Base-by-base conservation (phyloP, 1,140 invertebrate species). In the Bombus confusus region DNA sequence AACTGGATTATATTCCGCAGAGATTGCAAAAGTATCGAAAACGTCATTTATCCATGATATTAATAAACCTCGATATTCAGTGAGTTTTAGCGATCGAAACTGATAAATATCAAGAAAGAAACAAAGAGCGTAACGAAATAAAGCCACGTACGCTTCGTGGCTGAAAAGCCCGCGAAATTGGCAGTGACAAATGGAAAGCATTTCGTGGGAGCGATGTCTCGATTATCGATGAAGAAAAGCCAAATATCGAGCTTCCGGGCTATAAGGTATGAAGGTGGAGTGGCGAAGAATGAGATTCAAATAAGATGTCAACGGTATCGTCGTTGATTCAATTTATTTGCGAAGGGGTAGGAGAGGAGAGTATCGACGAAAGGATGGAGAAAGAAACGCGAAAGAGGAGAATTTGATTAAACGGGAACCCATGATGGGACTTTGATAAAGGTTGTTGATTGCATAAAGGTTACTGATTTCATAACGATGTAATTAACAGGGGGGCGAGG, bases 381-480 rank as follows among this genome's bases (percentile, higher is more conserved):
- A 83, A 87, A 43, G 73, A 87, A 75, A 78, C 43, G 76, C 43
- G 80, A 57, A 68, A 43, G 75, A 72, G 59, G 47, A 69, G 69
- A 83, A 87, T 87, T 75, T 79, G 88, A 90, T 87, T 90, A 81
- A 89, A 69, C 28, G 73, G 39, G n/a, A 59, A 81, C 47, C 57
- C 57, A 28, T 18, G 25, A n/a, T 71, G 41, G 31, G 25, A 43
- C 18, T 22, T 62, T 15, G 82, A 84, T 64, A 79, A 39, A 39
- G 34, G 2, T 39, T 28, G 37, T 25, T 76, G 52, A 62, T 72
- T 80, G 59, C 64, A 79, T n/a, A 68, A 77, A 69, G 66, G 73
- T 43, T 77, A 73, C 73, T 82, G 88, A 85, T 90, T 90, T 81
- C 62, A 87, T 90, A 90, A 90, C 62, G 86, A 87, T 86, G 77